Base-by-base conservation (phyloP, 1,140 invertebrate genomes). In the Bacillus rossius region DNA sequence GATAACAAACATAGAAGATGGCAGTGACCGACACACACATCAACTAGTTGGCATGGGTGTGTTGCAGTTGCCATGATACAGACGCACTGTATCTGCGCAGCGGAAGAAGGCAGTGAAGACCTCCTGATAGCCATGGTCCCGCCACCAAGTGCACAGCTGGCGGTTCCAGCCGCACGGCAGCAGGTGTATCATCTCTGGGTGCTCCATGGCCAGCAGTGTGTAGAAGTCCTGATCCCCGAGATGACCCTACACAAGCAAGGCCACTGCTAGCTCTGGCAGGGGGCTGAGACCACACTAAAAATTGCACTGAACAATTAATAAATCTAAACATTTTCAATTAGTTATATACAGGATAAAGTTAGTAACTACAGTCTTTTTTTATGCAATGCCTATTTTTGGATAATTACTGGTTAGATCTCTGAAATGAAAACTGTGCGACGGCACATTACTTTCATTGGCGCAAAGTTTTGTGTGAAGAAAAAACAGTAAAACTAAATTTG, bases 221-320 rank as follows among this genome's bases (percentile, higher is more conserved):
- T 89, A 94, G 71, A 91, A 92, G 74, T 94, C 91, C 74, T 94
- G 91, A 73, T 93, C 91, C 3, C 91, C 91, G 17, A 94, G 76
- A 72, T 94, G 88, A 8, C 91, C 91, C 74, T 84, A 56, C 16
- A 57, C 23, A 45, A 5, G 23, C 23, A 8, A 7, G 23, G 13
- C 17, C 43, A 45, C 17, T 13, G 38, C 38, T 13, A 17, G 17
- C 38, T n/a, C 17, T 13, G 13, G 17, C 38, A 40, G 38, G 13
- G 17, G 38, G 38, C 38, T n/a, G 13, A 40, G 13, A 40, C 38
- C 17, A 13, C 17, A 40, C 17, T 13, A 40, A 40, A 13, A 40
- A 40, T 13, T 40, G 13, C 17, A 13, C 38, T 13, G 17, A n/a
- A 42, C n/a, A 19, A 38, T 4, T 41, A 16, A 17, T 40, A 40